These are phyloP conservation scores for Crenuchus spilurus DNA, from an alignment of 2,797 vertebrate genomes.

Conservation along the genomic window DNA sequence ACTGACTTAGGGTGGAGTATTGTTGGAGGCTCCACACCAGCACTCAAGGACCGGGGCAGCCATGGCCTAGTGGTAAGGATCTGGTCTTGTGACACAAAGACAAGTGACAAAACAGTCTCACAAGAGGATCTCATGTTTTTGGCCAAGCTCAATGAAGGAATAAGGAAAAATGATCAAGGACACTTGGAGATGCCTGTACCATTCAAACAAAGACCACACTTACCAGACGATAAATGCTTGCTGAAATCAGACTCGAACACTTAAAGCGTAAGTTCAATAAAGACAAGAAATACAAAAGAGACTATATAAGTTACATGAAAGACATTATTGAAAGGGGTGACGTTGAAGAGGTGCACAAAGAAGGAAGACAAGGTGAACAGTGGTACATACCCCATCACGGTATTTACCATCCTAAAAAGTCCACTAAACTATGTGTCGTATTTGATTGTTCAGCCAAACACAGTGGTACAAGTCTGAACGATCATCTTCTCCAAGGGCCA, in stretches of 20 bases:
- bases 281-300: background rate
- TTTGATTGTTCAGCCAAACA: conserved; percentile 27
- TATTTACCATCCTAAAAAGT: conserved; percentile 28
- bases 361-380: conserved; percentile 4
- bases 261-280: background rate
- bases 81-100: too few relatives aligned
- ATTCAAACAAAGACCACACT: background rate
- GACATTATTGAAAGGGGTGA: conserved; percentile 23
- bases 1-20: too few relatives aligned
- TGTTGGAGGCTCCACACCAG: too few relatives aligned
- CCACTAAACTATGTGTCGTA: background rate
- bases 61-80: too few relatives aligned
- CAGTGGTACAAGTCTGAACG: conserved; percentile 16
- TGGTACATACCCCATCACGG: conserved; percentile 33
- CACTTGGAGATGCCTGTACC: too few relatives aligned
- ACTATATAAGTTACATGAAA: background rate
- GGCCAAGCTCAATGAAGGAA: too few relatives aligned
- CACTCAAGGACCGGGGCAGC: too few relatives aligned
- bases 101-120: too few relatives aligned
- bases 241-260: background rate
- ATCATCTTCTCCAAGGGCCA: conserved; percentile 14
- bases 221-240: background rate
- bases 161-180: too few relatives aligned
- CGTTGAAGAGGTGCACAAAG: background rate
- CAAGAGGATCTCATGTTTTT: too few relatives aligned